Evolutionary conservation across 2,888 invertebrate genomes (phyloP).

Genomic region (Brachylomia viminalis): DNA sequence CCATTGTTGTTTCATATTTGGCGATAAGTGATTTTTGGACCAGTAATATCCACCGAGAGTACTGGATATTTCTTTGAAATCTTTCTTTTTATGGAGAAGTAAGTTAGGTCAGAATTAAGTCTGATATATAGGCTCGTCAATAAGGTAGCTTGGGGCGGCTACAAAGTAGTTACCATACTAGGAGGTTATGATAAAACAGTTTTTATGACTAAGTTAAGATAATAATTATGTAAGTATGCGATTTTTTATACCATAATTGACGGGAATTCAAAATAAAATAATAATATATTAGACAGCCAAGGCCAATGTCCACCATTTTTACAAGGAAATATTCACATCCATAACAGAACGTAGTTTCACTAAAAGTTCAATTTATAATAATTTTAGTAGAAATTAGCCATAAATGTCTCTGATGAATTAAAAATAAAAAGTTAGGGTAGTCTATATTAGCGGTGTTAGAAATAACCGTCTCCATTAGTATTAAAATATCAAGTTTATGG

Average conservation of each 20-base stretch:
- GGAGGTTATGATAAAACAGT: not conserved
- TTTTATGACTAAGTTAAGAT: slow-evolving; percentile 5
- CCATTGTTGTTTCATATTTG: not conserved
- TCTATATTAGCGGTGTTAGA: slow-evolving; percentile 28
- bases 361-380: not conserved
- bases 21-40: not conserved
- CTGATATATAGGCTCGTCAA: slow-evolving; percentile 1
- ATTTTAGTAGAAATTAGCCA: slow-evolving; percentile 4
- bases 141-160: slow-evolving; percentile 46
- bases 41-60: not conserved
- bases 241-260: not conserved
- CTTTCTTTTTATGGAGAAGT: not conserved
- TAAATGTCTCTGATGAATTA: not conserved
- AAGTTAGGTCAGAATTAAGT: not conserved
- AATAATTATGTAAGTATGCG: not conserved
- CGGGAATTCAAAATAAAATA: not conserved
- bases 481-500: not conserved
- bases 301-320: not conserved
- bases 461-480: slow-evolving; percentile 6
- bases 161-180: slow-evolving; percentile 10
- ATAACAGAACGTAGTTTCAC: not conserved
- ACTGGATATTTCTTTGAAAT: not conserved
- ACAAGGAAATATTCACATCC: not conserved
- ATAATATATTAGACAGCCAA: not conserved
- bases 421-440: too few species aligned